A percentile compares a stretch with the other conserved stretches of the same genome.
Evolutionary conservation across 2,113 vertebrate genomes (phyloP).

Genomic region (Candoia aspera): DNA sequence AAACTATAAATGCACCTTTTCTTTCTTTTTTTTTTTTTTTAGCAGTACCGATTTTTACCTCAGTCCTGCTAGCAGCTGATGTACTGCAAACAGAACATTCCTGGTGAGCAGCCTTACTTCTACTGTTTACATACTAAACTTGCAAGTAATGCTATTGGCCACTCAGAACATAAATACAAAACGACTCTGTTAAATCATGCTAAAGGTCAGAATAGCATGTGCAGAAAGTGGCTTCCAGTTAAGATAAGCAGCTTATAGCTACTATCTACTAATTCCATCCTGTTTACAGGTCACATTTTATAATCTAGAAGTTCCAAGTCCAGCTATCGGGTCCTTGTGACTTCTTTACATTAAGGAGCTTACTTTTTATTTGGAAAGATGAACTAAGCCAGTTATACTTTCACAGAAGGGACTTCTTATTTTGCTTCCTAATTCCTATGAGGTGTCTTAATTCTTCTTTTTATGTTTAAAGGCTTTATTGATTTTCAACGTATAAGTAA

Average conservation of each 20-base stretch:
- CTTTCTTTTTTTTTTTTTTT: conserved; percentile 22
- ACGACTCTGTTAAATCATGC: neutral
- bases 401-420: neutral
- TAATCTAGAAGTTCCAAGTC: conserved; percentile 2
- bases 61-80: neutral
- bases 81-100: conserved; percentile 10
- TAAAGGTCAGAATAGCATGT: neutral
- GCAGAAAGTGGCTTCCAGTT: neutral
- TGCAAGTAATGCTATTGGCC: neutral
- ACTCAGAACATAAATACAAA: neutral
- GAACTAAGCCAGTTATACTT: neutral
- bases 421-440: neutral
- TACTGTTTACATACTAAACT: neutral
- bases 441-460: neutral
- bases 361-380: neutral
- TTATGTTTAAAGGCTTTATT: too few relatives aligned
- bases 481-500: too few relatives aligned
- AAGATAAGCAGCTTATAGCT: conserved; percentile 25
- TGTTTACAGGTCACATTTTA: conserved; percentile 13
- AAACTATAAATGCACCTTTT: neutral
- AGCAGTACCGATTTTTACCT: conserved; percentile 3
- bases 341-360: neutral
- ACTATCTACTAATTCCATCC: neutral
- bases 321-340: neutral
- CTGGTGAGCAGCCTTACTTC: conserved; percentile 14